Base-by-base conservation (phyloP, 2,888 invertebrate genomes). In the Ectemnius continuus region DNA sequence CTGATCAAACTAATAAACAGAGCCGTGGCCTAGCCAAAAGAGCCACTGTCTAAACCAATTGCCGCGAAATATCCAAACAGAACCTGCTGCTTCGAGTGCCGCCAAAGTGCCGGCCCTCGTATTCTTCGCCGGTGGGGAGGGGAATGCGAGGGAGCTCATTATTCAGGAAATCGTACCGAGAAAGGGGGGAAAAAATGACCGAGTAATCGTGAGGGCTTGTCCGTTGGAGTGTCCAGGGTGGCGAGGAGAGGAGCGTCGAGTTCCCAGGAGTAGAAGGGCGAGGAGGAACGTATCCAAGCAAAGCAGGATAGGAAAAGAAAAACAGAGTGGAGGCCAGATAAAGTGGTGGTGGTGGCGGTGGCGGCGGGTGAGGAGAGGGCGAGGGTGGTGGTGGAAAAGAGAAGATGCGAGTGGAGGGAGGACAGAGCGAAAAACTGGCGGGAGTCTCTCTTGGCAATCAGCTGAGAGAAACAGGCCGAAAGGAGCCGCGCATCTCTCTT, bases 381-480 rank as follows among this genome's bases (percentile, higher is more conserved):
- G 28, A 28, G 18, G 20, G 5, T 13, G 57, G 46, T 13, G 11
- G 23, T 1, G 20, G 57, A 46, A 18, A 45, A 20, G 61, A 47
- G 18, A 13, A 1, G 14, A 4, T 45, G 46, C 26, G 18, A 62
- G 46, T 18, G 48, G 28, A 18, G 14, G 36, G 47, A 46, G 48
- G 18, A 45, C n/a, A 52, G 26, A 61, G 11, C 28, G 46, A 71
- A 20, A 62, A 64, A 70, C 20, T 46, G 18, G 67, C 66, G 60
- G 70, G 70, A 63, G 74, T 66, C 69, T 56, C 46, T 66, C 69
- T 56, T 36, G 64, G 59, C 74, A 73, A 82, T 82, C 78, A 82
- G 82, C 82, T 75, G 71, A 83, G 81, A 70, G 69, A 36, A 36
- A 36, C 67, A 28, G 36, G 67, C 65, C 58, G 20, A 36, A 72